Base-by-base conservation (phyloP, 2,797 vertebrate species). In the Leptatherina wallacei region DNA sequence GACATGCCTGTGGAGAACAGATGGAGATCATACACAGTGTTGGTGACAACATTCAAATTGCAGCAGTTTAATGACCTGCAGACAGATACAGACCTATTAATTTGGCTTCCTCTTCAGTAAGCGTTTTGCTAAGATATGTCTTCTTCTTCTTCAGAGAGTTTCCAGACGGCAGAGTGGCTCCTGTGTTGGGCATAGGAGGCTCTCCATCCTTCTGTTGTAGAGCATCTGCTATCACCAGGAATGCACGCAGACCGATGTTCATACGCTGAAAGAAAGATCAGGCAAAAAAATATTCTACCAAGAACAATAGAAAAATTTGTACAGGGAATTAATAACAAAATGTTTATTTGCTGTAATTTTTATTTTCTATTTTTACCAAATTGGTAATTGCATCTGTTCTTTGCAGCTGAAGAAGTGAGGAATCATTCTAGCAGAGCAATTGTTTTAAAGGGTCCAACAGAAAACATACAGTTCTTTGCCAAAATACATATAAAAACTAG, bases 111-210 rank as follows among this genome's bases (percentile, higher is more conserved):
- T 99, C 98, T 83, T 99, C 98, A 11, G 98, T 99, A 0, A 99
- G 96, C 0, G 98, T 99, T 92, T 99, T 99, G 94, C 98, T 99
- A 85, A 99, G 93, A 81, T 99, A 99, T 0, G 98, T 99, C 91
- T 99, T 99, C 93, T 99, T 99, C 85, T 99, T 98, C 88, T 98
- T 96, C 67, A 99, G 84, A 0, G 98, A 99, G 92, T 98, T 99
- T 86, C 98, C 98, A 55, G 98, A 99, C 9, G 98, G 98, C 65
- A 99, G 94, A 38, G 98, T 98, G 38, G 98, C 98, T 71, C 97
- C 97, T 0, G 98, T 99, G 84, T 99, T 98, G 0, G 98, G 98
- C 98, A 99, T 99, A 20, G 98, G 98, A 3, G 98, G 98, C 70
- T 99, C 98, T 3, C 98, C 98, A 7, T 99, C 98, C 85, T 99